A percentile compares a stretch with the other conserved stretches of the same genome.
Conservation (phyloP, 2,797 vertebrate genomes). For the Synaphobranchus kaupii region DNA sequence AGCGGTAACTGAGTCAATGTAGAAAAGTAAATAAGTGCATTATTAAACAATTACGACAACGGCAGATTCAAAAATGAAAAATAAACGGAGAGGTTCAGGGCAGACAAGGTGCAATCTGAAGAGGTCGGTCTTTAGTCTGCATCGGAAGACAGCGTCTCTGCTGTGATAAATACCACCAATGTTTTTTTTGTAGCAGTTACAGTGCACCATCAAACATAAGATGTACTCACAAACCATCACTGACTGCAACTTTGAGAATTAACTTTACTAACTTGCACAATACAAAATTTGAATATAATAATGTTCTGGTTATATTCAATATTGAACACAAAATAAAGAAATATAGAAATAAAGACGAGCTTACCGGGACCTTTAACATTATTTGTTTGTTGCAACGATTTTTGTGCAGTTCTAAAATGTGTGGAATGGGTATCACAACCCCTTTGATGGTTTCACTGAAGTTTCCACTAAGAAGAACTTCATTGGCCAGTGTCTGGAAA, state of each 20-base stretch:
- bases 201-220: not conserved
- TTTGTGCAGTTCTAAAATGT: conserved; percentile 77
- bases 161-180: not conserved
- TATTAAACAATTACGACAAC: not conserved
- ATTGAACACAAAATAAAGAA: not conserved
- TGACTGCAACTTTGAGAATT: not conserved
- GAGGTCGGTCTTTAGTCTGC: too few relatives aligned
- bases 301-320: not conserved
- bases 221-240: not conserved
- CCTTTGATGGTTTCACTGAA: conserved; percentile 70
- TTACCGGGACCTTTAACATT: conserved; percentile 66
- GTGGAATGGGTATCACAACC: conserved; percentile 71
- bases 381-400: conserved; percentile 78
- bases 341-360: conserved; percentile 6
- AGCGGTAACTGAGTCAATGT: not conserved
- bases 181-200: not conserved
- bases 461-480: conserved; percentile 73
- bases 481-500: conserved; percentile 81
- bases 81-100: not conserved
- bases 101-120: not conserved
- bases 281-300: not conserved
- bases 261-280: not conserved
- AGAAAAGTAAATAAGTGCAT: not conserved
- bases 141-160: not conserved
- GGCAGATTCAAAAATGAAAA: not conserved